phyloP scores from a whole-genome alignment of 2,797 vertebrate genomes.

The Helarctos malayanus region DNA sequence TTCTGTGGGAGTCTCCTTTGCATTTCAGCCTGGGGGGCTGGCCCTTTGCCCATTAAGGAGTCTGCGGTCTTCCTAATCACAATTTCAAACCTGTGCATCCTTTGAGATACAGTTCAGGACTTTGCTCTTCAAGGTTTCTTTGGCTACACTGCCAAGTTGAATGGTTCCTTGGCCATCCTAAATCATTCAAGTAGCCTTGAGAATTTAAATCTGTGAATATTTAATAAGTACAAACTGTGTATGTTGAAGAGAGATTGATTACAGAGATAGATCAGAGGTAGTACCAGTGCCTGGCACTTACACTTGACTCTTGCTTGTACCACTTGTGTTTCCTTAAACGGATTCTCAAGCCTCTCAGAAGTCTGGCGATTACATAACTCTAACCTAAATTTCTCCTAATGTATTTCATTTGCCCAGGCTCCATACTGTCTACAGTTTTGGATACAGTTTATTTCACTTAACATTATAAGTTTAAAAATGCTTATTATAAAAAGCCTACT shows the following conservation, averaged over 20 bases:
- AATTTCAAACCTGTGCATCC: neutral
- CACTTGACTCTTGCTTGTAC: neutral
- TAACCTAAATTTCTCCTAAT: neutral
- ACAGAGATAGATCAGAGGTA: neutral
- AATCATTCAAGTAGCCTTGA: neutral
- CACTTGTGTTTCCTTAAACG: neutral
- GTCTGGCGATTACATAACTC: neutral
- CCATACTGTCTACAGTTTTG: neutral
- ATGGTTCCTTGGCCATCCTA: neutral
- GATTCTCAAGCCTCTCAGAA: neutral
- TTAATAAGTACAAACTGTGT: neutral
- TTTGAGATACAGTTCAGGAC: neutral
- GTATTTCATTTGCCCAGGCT: neutral
- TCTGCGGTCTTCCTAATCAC: neutral
- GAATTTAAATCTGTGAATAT: constrained; percentile 17
- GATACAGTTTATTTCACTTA: constrained; percentile 20
- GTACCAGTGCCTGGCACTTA: neutral
- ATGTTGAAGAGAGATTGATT: neutral
- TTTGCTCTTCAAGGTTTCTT: neutral
- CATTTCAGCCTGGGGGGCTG: neutral
- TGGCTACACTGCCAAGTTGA: neutral
- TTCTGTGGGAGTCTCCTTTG: neutral
- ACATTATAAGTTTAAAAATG: constrained; percentile 27
- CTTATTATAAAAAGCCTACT: constrained; percentile 18
- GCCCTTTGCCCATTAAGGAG: neutral